Conservation (phyloP, 2,797 vertebrate species). For the Mormyrops boulengeri region DNA sequence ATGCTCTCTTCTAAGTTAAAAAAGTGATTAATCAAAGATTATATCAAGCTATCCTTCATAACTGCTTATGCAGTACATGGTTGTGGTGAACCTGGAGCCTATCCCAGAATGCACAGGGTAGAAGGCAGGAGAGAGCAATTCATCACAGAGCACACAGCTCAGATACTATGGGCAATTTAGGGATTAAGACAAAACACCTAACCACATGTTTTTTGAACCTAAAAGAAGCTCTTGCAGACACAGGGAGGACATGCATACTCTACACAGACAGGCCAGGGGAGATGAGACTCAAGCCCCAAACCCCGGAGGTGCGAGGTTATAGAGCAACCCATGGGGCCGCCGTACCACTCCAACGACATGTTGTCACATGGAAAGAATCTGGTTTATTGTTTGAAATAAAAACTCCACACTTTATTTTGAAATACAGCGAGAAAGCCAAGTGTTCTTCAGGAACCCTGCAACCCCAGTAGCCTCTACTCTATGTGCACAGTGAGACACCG, state of each 20-base stretch:
- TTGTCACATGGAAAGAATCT: neutral
- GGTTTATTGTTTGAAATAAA: neutral
- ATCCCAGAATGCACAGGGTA: neutral
- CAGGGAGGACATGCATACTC: neutral
- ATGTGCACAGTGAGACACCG: constrained; percentile 28
- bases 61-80: neutral
- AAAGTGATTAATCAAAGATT: neutral
- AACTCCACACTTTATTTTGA: neutral
- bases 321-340: neutral
- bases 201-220: neutral
- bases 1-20: neutral
- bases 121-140: neutral
- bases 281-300: neutral
- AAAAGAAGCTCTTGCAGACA: neutral
- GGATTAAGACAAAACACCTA: neutral
- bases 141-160: neutral
- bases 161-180: neutral
- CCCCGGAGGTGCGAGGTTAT: neutral
- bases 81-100: neutral
- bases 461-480: neutral
- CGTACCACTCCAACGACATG: neutral
- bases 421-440: neutral
- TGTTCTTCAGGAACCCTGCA: neutral
- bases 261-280: neutral
- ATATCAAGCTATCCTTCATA: neutral